phyloP scores from a whole-genome alignment of 1,140 invertebrate genomes.

The Polypedilum vanderplanki region DNA sequence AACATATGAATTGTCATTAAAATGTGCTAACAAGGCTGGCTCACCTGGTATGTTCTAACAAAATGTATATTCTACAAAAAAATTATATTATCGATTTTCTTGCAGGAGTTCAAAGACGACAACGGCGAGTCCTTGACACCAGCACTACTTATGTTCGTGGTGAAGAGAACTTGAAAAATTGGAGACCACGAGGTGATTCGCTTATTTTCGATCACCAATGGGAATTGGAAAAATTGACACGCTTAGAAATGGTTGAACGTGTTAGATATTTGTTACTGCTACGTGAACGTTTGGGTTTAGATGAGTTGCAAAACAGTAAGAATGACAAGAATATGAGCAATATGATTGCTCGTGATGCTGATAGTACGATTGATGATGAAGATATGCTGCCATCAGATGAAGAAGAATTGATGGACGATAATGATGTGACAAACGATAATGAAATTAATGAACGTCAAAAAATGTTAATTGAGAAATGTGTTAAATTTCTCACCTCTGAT shows the following conservation, averaged over 20 bases:
- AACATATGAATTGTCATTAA: conserved; percentile 83
- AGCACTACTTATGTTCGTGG: conserved; percentile 97
- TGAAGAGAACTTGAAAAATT: conserved; percentile 96
- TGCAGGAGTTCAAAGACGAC: conserved; percentile 85
- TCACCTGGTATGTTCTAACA: conserved; percentile 27
- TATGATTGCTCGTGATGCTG: conserved; percentile 68
- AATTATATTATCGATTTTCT: conserved; percentile 32
- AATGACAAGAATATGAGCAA: conserved; percentile 71
- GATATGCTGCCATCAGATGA: conserved; percentile 44
- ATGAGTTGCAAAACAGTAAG: conserved; percentile 50
- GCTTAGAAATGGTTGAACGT: conserved; percentile 90
- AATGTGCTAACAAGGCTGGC: conserved; percentile 45
- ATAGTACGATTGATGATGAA: conserved; percentile 41
- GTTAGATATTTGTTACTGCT: conserved; percentile 81
- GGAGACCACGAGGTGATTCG: conserved; percentile 94
- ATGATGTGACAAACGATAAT: conserved; percentile 42
- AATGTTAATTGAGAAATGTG: conserved; percentile 73
- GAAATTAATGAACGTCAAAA: conserved; percentile 65
- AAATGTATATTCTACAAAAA: not conserved
- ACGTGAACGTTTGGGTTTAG: conserved; percentile 77
- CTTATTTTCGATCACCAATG: conserved; percentile 97
- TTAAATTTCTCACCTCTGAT: conserved; percentile 77
- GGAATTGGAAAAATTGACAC: conserved; percentile 95
- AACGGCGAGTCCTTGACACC: conserved; percentile 91
- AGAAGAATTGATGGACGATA: conserved; percentile 35